phyloP scores from a whole-genome alignment of 1,140 invertebrate genomes.

The Hycleus phaleratus region DNA sequence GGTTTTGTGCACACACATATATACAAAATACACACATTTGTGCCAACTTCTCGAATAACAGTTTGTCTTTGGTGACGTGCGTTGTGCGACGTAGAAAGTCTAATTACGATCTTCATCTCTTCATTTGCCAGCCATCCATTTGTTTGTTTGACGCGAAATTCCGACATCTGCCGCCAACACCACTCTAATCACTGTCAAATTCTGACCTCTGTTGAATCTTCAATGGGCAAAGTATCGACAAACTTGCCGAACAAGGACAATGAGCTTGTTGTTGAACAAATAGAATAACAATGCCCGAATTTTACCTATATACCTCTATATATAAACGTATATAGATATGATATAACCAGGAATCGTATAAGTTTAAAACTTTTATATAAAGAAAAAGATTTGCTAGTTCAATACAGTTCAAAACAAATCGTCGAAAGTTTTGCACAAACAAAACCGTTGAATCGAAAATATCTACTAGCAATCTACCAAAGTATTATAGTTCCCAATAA shows the following conservation, averaged over 20 bases:
- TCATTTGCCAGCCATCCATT: too few species aligned
- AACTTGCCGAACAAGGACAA: too few species aligned
- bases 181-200: too few species aligned
- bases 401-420: constrained; percentile 23
- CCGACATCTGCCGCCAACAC: too few species aligned
- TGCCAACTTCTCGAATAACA: constrained; percentile 13
- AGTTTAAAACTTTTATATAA: constrained; percentile 10
- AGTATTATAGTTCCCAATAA: constrained; percentile 14
- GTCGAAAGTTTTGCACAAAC: constrained; percentile 24
- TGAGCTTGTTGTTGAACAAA: too few species aligned
- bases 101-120: constrained; percentile 13
- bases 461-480: constrained; percentile 19
- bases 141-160: too few species aligned
- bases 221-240: too few species aligned
- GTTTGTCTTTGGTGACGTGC: constrained; percentile 13
- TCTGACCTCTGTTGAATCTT: too few species aligned
- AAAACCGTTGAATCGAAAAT: constrained; percentile 21
- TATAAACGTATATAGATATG: too few species aligned
- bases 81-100: constrained; percentile 9
- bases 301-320: too few species aligned
- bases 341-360: neutral
- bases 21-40: neutral
- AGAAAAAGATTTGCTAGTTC: constrained; percentile 15
- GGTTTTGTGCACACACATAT: too few species aligned
- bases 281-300: too few species aligned